Evolutionary conservation across 2,888 invertebrate genomes (phyloP), one percentile per base, ranked within the genome.

Genomic region (Pocota personata): DNA sequence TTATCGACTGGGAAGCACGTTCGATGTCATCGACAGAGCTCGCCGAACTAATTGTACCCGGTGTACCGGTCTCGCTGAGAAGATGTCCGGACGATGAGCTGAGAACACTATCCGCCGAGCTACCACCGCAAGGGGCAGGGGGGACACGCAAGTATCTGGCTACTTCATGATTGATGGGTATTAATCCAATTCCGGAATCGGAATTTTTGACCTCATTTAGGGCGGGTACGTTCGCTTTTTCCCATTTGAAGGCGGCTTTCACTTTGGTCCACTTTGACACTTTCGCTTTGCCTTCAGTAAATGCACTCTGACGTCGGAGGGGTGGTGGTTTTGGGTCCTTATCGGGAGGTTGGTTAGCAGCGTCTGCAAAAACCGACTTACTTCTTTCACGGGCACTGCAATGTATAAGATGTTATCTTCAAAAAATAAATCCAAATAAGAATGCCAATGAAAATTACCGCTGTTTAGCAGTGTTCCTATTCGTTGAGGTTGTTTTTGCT

Each of bases 161-260:
- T 14, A 94, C 92, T 89, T 94, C 94, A 80, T 92, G 91, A 88
- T 93, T 94, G 30, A 93, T 89, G 3, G 94, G 93, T 73, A 92
- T 89, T 87, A 93, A 89, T 32, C 93, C 93, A 57, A 89, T 93
- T 89, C 89, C 92, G 90, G 88, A 93, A 90, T 62, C 93, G 91
- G 87, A 87, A 62, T 89, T 93, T 93, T 88, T 88, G 12, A 66
- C 92, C 73, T 91, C 92, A 55, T 88, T 89, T 21, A 93, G 75
- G 35, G 90, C 90, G 14, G 91, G 90, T 92, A 93, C 93, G 87
- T 94, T 95, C 0, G 96, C 96, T 88, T 95, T 95, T 90, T 97
- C 97, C 97, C 97, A 97, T 89, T 96, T 96, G 89, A 97, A 96
- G 12, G 97, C 97, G 55, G 97, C 97, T 91, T 97, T 97, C 8